Base-by-base conservation (phyloP, 2,113 vertebrate genomes). In the Dasyornis broadbenti region DNA sequence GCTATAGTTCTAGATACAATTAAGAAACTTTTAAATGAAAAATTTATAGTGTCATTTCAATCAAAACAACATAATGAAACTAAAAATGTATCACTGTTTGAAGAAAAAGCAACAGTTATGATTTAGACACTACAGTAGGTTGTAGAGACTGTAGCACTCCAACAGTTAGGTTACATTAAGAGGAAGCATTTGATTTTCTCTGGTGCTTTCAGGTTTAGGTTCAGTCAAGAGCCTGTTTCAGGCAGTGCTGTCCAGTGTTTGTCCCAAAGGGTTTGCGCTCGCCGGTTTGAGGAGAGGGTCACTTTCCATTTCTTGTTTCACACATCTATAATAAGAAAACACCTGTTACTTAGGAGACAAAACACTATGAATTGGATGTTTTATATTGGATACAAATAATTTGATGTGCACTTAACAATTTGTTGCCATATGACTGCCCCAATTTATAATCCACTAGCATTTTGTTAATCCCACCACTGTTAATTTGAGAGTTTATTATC, bases 131-230 rank as follows among this genome's bases (percentile, higher is more conserved):
- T 98, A 97, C 95, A 97, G 95, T 96, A 94, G 94, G 82, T 94
- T 28, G 82, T 82, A 82, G 96, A 94, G 96, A 96, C 97, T 98
- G 91, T 89, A 97, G 98, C 92, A 92, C 86, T 94, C 98, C 97
- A 95, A 97, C 96, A 96, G 94, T 96, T 92, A 97, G 98, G 97
- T 95, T 96, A 92, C 82, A 97, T 97, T 97, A 92, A 95, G n/a
- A 99, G 98, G 98, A 99, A 98, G 98, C 98, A 98, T 98, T 91
- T 96, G 98, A 98, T 97, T 99, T 98, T 98, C 98, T 99, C 98
- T 98, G 98, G 98, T 99, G 99, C 99, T 98, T 98, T 98, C 71
- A 84, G 96, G 96, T 97, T 94, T 95, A 95, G 96, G 96, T 97
- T 97, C 96, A 73, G 87, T 97, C 95, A 89, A 97, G 96, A 95